A percentile compares a stretch with the other conserved stretches of the same genome.
phyloP scores from a whole-genome alignment of 1,140 invertebrate species.

The Cylas formicarius region DNA sequence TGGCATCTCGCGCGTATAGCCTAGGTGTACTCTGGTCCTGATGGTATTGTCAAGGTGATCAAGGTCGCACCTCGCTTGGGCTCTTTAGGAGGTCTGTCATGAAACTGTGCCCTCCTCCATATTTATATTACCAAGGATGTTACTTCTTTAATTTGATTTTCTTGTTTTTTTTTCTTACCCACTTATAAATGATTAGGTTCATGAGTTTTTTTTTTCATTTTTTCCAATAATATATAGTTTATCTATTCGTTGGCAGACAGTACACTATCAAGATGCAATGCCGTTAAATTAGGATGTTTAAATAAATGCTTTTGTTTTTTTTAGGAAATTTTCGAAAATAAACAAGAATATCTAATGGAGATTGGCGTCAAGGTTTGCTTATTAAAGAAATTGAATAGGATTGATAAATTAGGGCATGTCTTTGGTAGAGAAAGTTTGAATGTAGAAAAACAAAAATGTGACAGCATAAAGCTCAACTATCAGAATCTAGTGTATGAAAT shows the following conservation, averaged over 20 bases:
- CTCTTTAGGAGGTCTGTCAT: no score
- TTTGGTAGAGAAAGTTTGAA: slow-evolving; percentile 69
- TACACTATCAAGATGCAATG: background rate
- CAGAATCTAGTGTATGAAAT: slow-evolving; percentile 95
- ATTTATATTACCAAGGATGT: no score
- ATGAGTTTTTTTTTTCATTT: no score
- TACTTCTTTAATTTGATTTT: no score
- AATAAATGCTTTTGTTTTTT: slow-evolving; percentile 8
- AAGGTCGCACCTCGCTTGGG: no score
- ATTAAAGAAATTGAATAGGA: slow-evolving; percentile 83
- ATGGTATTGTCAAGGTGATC: no score
- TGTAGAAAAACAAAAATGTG: slow-evolving; percentile 78
- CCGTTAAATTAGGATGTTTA: background rate
- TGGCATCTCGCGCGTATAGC: no score
- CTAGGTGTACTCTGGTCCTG: no score
- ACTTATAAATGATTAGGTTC: no score
- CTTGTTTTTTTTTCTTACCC: background rate
- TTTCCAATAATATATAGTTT: no score
- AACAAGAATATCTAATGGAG: slow-evolving; percentile 49
- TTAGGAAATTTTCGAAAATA: slow-evolving; percentile 40
- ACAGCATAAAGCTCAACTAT: slow-evolving; percentile 80
- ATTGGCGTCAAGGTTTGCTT: slow-evolving; percentile 68
- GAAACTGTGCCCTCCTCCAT: no score
- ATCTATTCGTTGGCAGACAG: no score
- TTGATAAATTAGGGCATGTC: slow-evolving; percentile 81